Evolutionary conservation across 2,888 invertebrate species (phyloP).

Genomic region (Tillus elongatus): DNA sequence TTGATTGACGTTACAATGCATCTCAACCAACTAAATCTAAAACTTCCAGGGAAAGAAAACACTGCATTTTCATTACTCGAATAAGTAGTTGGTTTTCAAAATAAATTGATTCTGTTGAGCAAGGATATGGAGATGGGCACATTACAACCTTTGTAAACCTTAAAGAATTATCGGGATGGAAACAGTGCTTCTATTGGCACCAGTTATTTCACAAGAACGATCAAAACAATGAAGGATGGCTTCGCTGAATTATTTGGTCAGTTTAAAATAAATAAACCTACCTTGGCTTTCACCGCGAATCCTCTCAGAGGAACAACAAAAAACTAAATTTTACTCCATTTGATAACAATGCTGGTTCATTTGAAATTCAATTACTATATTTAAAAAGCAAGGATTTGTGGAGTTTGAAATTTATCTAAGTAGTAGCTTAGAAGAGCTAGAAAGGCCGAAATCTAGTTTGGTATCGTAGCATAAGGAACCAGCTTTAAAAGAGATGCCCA

Average conservation of each 20-base stretch:
- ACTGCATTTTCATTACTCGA: no score
- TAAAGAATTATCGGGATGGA: no score
- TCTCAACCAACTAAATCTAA: no score
- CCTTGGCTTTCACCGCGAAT: conserved; percentile 24
- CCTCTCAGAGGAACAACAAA: conserved; percentile 24
- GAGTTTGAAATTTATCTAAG: conserved; percentile 26
- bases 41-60: no score
- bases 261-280: conserved; percentile 22
- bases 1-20: no score
- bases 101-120: no score
- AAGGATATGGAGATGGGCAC: no score
- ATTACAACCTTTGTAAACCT: no score
- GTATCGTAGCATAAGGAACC: conserved; percentile 24
- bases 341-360: conserved; percentile 23
- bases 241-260: conserved; percentile 22
- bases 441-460: conserved; percentile 25
- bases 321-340: conserved; percentile 25
- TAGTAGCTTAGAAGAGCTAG: conserved; percentile 26
- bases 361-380: conserved; percentile 26
- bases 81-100: no score
- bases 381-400: conserved; percentile 27
- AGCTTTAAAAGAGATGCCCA: conserved; percentile 28
- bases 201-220: conserved; percentile 17
- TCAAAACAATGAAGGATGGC: conserved; percentile 21
- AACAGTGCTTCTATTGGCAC: conserved; percentile 18